phyloP scores from a whole-genome alignment of 2,113 vertebrate genomes.

The Asarcornis scutulata region DNA sequence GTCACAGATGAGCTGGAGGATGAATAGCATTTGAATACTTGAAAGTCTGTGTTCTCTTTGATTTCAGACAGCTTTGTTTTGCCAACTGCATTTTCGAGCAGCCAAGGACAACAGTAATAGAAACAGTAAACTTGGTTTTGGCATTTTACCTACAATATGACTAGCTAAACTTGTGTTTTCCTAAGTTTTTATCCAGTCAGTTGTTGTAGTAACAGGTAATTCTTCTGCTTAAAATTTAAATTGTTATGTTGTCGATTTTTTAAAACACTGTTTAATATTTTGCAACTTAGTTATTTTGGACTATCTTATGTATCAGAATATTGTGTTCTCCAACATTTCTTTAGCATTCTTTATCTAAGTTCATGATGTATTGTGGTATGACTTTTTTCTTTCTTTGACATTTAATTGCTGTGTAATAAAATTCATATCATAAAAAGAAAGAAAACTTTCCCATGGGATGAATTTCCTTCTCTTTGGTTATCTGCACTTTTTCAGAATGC shows the following conservation, averaged over 20 bases:
- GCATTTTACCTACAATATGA: background rate
- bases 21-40: conserved; percentile 13
- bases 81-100: background rate
- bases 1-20: background rate
- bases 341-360: background rate
- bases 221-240: background rate
- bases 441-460: background rate
- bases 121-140: background rate
- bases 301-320: background rate
- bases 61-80: conserved; percentile 45
- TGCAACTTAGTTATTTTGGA: background rate
- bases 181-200: background rate
- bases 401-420: background rate
- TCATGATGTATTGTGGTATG: background rate
- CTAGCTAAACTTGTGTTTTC: background rate
- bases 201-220: background rate
- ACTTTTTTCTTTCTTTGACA: background rate
- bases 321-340: background rate
- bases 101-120: background rate
- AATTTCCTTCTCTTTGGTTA: background rate
- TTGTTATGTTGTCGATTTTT: background rate
- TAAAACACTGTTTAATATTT: background rate
- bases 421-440: background rate
- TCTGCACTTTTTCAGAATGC: background rate
- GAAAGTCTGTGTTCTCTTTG: conserved; percentile 11